Evolutionary conservation across 2,797 vertebrate species (phyloP), one percentile per base, ranked within the genome.

Genomic region (Melanotaenia pygmaea): DNA sequence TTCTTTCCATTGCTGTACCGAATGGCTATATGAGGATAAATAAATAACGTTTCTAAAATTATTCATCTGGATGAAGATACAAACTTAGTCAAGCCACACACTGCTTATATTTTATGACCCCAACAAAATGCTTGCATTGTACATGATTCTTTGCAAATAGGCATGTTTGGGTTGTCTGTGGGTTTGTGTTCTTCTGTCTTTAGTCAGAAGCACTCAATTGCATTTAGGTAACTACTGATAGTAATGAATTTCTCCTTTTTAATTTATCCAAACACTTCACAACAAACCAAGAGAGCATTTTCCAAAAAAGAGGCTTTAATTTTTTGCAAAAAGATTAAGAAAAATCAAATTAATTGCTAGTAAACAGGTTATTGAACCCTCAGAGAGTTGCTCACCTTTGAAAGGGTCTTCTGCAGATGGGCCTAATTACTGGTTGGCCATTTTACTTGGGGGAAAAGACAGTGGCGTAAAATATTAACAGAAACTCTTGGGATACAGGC

Each of bases 381-480:
- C 65, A 43, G 82, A 76, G 81, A 74, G 50, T 53, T 58, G 16
- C 28, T 63, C 67, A 67, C 65, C 70, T 64, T 64, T 72, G 56
- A 73, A 76, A 74, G 61, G 70, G 32, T 72, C 60, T 58, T 72
- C 74, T 70, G 72, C 67, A 80, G 78, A 72, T 65, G 45, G 76
- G 64, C 77, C 72, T 89, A 84, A 91, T 89, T 90, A 86, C 79
- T 5, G 64, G 74, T 81, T 20, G 71, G 73, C 69, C 76, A 79
- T 88, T 84, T 86, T 87, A 82, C 80, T 87, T 60, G 6, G 53
- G 80, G 81, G 69, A 80, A 61, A 76, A 77, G 81, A 81, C 65
- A 67, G 78, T 68, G 62, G 54, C 62, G 80, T 90, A 74, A 92
- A 91, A 90, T 91, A 91, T 91, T 88, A 87, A 91, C 79, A 50